Evolutionary conservation across 64 coral and sea anemone species (phyloP).

Genomic region (Acropora tenuis): DNA sequence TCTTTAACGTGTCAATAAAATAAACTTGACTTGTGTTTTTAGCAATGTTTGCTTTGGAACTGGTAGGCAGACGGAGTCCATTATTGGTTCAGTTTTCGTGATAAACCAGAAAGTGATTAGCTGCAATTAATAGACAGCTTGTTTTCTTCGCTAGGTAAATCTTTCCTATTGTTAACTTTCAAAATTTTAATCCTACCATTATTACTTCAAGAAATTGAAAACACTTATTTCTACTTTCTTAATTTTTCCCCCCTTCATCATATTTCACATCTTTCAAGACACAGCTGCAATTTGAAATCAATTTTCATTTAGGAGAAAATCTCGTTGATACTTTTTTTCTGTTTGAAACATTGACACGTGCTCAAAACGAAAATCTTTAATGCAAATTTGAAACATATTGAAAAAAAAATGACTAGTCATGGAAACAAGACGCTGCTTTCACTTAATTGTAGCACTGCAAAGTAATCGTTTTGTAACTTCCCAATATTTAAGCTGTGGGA

Average conservation of each 20-base stretch:
- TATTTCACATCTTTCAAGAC: too few relatives aligned
- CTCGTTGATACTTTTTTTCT: too few relatives aligned
- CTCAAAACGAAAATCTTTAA: neutral
- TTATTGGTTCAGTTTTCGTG: neutral
- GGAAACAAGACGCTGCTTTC: neutral
- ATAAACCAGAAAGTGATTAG: neutral
- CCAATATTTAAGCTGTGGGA: neutral
- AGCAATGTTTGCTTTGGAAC: slow-evolving; percentile 4
- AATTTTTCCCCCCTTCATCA: too few relatives aligned
- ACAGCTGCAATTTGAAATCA: too few relatives aligned
- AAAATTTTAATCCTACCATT: too few relatives aligned
- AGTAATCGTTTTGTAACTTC: neutral
- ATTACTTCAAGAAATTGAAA: too few relatives aligned
- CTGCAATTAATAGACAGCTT: neutral
- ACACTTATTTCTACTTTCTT: too few relatives aligned
- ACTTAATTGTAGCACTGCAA: neutral
- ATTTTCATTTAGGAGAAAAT: too few relatives aligned
- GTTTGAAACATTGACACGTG: neutral
- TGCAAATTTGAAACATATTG: neutral
- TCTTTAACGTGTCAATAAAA: neutral
- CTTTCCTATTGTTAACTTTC: too few relatives aligned
- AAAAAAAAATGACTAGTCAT: neutral
- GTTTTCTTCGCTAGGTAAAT: neutral
- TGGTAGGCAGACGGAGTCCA: neutral
- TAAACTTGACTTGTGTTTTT: neutral